Percentiles rank a stretch among this genome's conserved stretches.
These are phyloP conservation scores for Urocyon cinereoargenteus DNA, from an alignment of 2,797 vertebrate species.

Conservation along the genomic window DNA sequence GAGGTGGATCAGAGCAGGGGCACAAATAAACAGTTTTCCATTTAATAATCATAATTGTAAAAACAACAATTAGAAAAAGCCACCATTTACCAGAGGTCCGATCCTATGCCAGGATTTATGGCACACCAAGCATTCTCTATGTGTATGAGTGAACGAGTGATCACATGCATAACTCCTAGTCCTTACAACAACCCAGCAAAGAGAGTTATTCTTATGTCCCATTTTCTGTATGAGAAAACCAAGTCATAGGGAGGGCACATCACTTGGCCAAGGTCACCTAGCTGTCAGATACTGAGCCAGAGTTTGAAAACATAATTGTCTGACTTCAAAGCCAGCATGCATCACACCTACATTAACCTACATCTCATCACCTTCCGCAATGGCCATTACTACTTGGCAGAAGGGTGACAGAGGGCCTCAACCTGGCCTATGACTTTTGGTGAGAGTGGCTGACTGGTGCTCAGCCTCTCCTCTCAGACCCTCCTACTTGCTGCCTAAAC, in stretches of 20 bases:
- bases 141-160: not conserved
- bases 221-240: not conserved
- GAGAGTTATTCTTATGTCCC: not conserved
- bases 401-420: not conserved
- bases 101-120: not conserved
- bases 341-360: not conserved
- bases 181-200: not conserved
- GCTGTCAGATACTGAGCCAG: not conserved
- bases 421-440: not conserved
- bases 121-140: not conserved
- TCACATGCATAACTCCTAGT: not conserved
- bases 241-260: not conserved
- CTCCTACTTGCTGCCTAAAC: no score
- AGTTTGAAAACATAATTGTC: slow-evolving; percentile 18
- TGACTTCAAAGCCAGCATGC: not conserved
- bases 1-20: not conserved
- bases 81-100: not conserved
- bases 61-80: not conserved
- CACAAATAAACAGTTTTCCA: not conserved
- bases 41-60: not conserved
- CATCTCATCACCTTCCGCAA: not conserved
- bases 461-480: not conserved
- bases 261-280: not conserved
- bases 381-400: not conserved
- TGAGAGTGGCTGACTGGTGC: not conserved